Evolutionary conservation across 2,113 vertebrate species (phyloP).

Genomic region (Irena cyanogastra): DNA sequence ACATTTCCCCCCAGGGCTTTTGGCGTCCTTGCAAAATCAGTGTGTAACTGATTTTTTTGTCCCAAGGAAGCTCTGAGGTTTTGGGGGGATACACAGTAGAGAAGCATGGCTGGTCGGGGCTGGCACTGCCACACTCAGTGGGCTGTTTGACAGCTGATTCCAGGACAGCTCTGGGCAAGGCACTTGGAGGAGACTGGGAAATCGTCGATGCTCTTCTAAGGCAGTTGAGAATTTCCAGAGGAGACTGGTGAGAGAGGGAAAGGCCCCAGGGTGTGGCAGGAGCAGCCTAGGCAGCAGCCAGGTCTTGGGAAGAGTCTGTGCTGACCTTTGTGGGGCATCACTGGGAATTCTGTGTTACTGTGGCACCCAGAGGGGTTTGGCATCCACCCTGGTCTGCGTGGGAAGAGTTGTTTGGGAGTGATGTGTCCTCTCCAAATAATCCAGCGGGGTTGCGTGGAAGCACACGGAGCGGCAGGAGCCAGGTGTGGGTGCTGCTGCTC

Average conservation of each 20-base stretch:
- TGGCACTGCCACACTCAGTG: fast-evolving
- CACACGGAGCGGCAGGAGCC: neutral
- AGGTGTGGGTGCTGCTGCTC: neutral
- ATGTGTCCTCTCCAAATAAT: neutral
- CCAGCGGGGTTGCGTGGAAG: fast-evolving
- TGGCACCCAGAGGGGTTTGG: neutral
- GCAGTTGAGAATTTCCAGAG: neutral
- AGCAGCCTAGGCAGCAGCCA: neutral
- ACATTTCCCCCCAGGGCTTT: neutral
- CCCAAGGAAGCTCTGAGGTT: neutral
- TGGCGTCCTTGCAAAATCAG: neutral
- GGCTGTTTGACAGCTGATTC: neutral
- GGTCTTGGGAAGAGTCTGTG: neutral
- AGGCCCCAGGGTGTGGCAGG: neutral
- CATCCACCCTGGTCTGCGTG: neutral
- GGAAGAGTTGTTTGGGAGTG: neutral
- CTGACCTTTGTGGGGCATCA: neutral
- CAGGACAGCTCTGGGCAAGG: neutral
- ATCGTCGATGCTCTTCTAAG: neutral
- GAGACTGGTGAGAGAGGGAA: neutral
- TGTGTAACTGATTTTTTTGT: neutral
- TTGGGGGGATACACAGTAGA: neutral
- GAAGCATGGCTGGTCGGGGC: fast-evolving
- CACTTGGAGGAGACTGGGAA: neutral
- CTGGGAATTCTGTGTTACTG: neutral